Percentiles rank a stretch among this genome's conserved stretches.
phyloP scores from a whole-genome alignment of 2,797 vertebrate genomes.

The Spatula versicolor region DNA sequence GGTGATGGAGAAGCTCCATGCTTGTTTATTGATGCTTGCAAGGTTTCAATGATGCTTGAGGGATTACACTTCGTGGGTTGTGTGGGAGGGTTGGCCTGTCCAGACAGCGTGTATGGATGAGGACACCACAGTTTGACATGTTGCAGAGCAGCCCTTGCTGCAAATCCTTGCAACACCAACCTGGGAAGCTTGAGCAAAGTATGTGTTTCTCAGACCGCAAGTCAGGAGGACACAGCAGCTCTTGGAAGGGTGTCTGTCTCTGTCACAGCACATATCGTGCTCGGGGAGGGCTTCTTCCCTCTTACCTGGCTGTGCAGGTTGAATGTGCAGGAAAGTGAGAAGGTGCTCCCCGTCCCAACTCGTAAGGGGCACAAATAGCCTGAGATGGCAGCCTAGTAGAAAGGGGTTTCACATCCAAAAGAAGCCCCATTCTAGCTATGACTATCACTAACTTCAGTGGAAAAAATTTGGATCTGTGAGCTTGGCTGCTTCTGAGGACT shows the following conservation, averaged over 20 bases:
- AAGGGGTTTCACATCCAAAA: not conserved
- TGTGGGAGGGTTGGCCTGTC: not conserved
- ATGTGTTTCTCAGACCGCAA: not conserved
- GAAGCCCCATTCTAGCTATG: not conserved
- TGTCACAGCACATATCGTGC: fast-evolving
- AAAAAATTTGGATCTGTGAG: not conserved
- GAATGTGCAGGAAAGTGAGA: not conserved
- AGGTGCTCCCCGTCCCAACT: not conserved
- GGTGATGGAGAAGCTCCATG: not conserved
- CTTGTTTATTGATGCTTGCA: constrained; percentile 47
- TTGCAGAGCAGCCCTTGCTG: fast-evolving
- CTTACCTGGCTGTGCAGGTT: not conserved
- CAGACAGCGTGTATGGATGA: not conserved
- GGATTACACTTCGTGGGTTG: not conserved
- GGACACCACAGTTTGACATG: not conserved
- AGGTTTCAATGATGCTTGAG: constrained; percentile 4
- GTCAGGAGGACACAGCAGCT: not conserved
- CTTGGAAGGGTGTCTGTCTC: not conserved
- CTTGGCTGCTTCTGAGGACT: not conserved
- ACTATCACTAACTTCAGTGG: not conserved
- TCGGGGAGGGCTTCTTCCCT: not conserved
- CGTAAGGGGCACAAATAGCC: not conserved
- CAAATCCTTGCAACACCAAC: fast-evolving
- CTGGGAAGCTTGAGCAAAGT: fast-evolving
- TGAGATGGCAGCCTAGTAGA: fast-evolving